These are phyloP conservation scores for Metellina segmentata DNA, from an alignment of 2,888 invertebrate genomes.

Conservation along the genomic window DNA sequence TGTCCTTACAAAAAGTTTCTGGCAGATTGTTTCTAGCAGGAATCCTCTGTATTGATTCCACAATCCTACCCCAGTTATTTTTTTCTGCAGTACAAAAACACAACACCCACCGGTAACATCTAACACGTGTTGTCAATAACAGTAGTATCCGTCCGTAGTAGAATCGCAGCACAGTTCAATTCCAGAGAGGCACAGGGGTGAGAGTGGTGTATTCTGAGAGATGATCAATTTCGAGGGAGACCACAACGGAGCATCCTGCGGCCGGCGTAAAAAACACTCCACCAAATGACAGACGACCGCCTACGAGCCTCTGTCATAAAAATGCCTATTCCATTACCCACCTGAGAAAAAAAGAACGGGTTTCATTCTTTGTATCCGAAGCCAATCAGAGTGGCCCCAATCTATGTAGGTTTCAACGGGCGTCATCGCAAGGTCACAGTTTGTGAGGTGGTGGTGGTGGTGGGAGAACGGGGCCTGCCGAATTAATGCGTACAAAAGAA, in stretches of 20 bases:
- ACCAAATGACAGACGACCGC: constrained; percentile 50
- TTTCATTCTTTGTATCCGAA: constrained; percentile 52
- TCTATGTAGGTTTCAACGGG: constrained; percentile 59
- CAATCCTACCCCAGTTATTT: too few relatives aligned
- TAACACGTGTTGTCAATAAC: too few relatives aligned
- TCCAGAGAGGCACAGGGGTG: too few relatives aligned
- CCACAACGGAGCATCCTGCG: constrained; percentile 17
- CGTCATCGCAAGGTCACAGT: constrained; percentile 60
- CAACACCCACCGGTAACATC: too few relatives aligned
- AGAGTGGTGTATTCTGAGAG: background rate
- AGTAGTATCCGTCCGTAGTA: too few relatives aligned
- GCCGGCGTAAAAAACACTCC: constrained; percentile 25
- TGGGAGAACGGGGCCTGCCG: background rate
- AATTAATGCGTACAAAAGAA: constrained; percentile 19
- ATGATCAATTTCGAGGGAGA: background rate
- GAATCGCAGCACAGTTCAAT: too few relatives aligned
- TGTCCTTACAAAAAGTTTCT: too few relatives aligned
- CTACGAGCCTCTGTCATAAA: constrained; percentile 50
- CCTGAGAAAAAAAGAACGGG: constrained; percentile 62
- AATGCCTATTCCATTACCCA: constrained; percentile 40
- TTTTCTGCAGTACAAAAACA: too few relatives aligned
- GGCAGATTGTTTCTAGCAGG: too few relatives aligned
- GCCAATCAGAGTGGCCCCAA: constrained; percentile 63
- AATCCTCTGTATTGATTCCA: too few relatives aligned
- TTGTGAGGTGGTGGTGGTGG: constrained; percentile 9